These are phyloP conservation scores for Oxyura jamaicensis DNA, from an alignment of 2,113 vertebrate species.

Conservation along the genomic window DNA sequence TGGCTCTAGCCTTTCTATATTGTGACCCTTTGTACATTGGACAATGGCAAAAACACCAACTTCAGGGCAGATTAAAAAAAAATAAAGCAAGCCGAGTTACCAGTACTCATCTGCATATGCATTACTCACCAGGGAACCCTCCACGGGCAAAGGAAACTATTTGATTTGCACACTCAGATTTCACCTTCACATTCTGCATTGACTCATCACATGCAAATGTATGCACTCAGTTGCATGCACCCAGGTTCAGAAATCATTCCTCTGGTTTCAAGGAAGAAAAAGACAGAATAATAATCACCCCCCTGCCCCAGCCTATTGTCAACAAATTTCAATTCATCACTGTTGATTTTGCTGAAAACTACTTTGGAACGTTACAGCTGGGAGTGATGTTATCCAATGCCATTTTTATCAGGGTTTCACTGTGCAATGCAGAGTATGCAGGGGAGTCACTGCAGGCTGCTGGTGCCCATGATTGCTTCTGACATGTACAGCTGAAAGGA, in stretches of 20 bases:
- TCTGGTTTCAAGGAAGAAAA: slow-evolving; percentile 53
- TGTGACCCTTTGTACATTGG: not conserved
- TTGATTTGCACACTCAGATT: slow-evolving; percentile 31
- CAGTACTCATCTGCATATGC: not conserved
- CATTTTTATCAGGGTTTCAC: slow-evolving; percentile 80
- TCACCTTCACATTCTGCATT: not conserved
- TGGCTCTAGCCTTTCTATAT: not conserved
- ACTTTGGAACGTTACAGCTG: slow-evolving; percentile 67
- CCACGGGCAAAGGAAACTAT: not conserved
- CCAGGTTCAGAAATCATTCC: slow-evolving; percentile 53
- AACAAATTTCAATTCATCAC: slow-evolving; percentile 76
- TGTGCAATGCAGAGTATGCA: slow-evolving; percentile 66
- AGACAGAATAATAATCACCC: slow-evolving; percentile 50
- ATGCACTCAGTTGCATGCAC: not conserved
- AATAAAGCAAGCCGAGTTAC: not conserved
- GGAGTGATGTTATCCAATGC: slow-evolving; percentile 77
- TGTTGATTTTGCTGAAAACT: slow-evolving; percentile 79
- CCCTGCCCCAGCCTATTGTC: not conserved
- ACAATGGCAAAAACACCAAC: not conserved
- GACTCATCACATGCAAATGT: slow-evolving; percentile 38
- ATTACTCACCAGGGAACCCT: not conserved
- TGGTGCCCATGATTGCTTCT: slow-evolving; percentile 79
- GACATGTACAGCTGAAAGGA: slow-evolving; percentile 74
- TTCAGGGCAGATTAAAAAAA: not conserved
- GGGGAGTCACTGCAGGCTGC: slow-evolving; percentile 72